phyloP scores from a whole-genome alignment of 2,888 invertebrate species.

The Lasioglossum leucozonium region DNA sequence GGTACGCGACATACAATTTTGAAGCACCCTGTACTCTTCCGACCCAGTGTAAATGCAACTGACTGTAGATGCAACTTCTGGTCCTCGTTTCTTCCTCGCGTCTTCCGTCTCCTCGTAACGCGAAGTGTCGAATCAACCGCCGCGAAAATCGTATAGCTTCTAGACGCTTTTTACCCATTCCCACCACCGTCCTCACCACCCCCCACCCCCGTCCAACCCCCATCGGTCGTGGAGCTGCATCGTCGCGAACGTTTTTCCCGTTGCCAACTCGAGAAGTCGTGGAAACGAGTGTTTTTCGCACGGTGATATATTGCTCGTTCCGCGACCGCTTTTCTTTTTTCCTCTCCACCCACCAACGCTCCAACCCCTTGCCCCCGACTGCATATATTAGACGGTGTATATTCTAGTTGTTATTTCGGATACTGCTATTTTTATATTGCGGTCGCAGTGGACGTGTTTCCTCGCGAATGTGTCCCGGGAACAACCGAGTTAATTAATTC shows the following conservation, averaged over 20 bases:
- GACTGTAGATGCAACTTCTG: slow-evolving; percentile 5
- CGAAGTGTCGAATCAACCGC: slow-evolving; percentile 27
- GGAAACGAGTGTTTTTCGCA: slow-evolving; percentile 48
- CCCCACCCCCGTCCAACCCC: background rate
- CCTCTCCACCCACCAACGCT: background rate
- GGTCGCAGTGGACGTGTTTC: background rate
- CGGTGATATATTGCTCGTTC: slow-evolving; percentile 55
- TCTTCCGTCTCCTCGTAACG: slow-evolving; percentile 16
- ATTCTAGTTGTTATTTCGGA: slow-evolving; percentile 42
- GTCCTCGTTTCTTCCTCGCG: slow-evolving; percentile 5
- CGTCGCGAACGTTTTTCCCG: slow-evolving; percentile 43
- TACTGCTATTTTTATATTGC: background rate
- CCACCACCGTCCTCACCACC: background rate
- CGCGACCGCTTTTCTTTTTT: slow-evolving; percentile 18
- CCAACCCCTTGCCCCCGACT: too few species aligned
- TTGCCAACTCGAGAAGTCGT: slow-evolving; percentile 43
- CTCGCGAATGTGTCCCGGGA: background rate
- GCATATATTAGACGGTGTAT: slow-evolving; percentile 43
- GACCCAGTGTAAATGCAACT: too few species aligned
- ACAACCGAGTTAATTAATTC: background rate
- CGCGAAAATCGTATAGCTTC: slow-evolving; percentile 37
- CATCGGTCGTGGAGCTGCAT: slow-evolving; percentile 15
- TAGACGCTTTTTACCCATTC: slow-evolving; percentile 19
- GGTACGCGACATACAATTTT: too few species aligned
- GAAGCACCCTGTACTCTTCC: background rate